Conservation (phyloP, 2,888 invertebrate species). For the Proisotoma minuta region DNA sequence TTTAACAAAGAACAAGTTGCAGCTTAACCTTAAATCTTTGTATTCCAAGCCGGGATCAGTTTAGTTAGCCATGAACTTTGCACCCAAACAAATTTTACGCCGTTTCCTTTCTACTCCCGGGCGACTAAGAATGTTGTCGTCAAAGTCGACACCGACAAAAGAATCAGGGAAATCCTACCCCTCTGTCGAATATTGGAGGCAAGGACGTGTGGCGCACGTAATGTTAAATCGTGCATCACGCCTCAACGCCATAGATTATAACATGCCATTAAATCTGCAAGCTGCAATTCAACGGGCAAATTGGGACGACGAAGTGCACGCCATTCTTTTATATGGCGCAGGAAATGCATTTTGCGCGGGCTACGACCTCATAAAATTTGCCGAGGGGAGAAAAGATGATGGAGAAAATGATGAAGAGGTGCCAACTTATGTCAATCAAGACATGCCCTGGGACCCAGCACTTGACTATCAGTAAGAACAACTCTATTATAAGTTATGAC, state of each 20-base stretch:
- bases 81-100: too few species aligned
- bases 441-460: slow-evolving; percentile 36
- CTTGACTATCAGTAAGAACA: slow-evolving; percentile 25
- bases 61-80: too few species aligned
- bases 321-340: slow-evolving; percentile 40
- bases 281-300: slow-evolving; percentile 33
- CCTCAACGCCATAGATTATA: slow-evolving; percentile 37
- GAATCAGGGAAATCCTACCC: too few species aligned
- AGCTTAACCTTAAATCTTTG: too few species aligned
- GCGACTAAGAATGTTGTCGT: too few species aligned
- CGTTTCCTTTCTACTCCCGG: too few species aligned
- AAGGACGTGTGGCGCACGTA: slow-evolving; percentile 35
- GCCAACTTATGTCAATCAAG: slow-evolving; percentile 18
- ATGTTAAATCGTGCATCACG: slow-evolving; percentile 36
- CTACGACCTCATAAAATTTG: slow-evolving; percentile 38
- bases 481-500: background rate
- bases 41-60: too few species aligned
- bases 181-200: slow-evolving; percentile 40
- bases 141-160: too few species aligned
- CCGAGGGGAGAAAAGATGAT: slow-evolving; percentile 5
- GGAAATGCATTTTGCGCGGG: slow-evolving; percentile 37
- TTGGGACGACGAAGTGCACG: slow-evolving; percentile 34
- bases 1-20: too few species aligned
- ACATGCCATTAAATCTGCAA: slow-evolving; percentile 38
- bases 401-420: background rate